Percentiles rank a stretch among this genome's conserved stretches.
Conservation (phyloP, 2,113 vertebrate genomes). For the Hepsetus odoe region DNA sequence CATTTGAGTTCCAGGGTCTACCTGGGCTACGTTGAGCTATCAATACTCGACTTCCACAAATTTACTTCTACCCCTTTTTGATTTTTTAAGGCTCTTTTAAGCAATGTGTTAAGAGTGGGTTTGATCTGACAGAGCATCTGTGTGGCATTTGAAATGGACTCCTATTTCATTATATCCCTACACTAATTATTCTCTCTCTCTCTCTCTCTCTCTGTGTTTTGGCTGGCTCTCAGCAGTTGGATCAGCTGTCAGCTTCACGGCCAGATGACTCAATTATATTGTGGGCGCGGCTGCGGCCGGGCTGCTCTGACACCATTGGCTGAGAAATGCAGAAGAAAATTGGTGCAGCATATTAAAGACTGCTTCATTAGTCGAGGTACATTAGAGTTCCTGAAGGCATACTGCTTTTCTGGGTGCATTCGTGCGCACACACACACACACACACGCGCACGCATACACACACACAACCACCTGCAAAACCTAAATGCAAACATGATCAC, state of each 20-base stretch:
- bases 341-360: slow-evolving; percentile 43
- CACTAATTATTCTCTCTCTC: slow-evolving; percentile 49
- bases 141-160: slow-evolving; percentile 30
- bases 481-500: slow-evolving; percentile 5
- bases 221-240: slow-evolving; percentile 40
- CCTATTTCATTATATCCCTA: slow-evolving; percentile 59
- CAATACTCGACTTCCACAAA: not conserved
- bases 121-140: slow-evolving; percentile 12
- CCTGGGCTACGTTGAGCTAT: too few species aligned
- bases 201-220: slow-evolving; percentile 35
- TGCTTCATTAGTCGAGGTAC: slow-evolving; percentile 54
- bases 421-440: slow-evolving; percentile 30
- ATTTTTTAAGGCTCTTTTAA: not conserved
- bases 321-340: slow-evolving; percentile 65
- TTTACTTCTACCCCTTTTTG: not conserved
- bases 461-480: not conserved
- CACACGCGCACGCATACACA: slow-evolving; percentile 22
- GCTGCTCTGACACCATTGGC: slow-evolving; percentile 47
- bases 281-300: slow-evolving; percentile 41
- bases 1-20: too few species aligned
- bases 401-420: slow-evolving; percentile 23
- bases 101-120: not conserved
- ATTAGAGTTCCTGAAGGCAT: slow-evolving; percentile 46
- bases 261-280: slow-evolving; percentile 58
- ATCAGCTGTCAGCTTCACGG: slow-evolving; percentile 61